These are phyloP conservation scores for Halictus quadricinctus DNA, from an alignment of 2,888 invertebrate species.

Conservation along the genomic window DNA sequence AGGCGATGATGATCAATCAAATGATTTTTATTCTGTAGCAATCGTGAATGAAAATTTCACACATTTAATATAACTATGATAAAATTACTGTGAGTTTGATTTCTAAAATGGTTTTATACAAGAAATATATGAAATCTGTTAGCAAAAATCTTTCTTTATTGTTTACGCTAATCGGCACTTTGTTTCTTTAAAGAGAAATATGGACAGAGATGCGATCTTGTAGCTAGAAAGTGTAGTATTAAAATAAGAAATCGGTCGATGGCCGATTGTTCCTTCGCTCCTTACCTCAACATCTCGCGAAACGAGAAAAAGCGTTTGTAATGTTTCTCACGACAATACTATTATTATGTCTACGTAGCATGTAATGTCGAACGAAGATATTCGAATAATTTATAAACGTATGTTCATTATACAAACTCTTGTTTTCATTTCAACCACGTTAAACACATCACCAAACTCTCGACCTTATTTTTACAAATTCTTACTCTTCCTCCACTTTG, in stretches of 20 bases:
- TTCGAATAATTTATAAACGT: constrained; percentile 42
- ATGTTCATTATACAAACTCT: constrained; percentile 17
- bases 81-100: not conserved
- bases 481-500: not conserved
- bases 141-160: not conserved
- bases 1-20: not conserved
- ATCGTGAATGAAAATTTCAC: not conserved
- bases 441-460: constrained; percentile 18
- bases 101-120: not conserved
- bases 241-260: constrained; percentile 30
- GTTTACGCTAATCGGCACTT: not conserved
- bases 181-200: not conserved
- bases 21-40: not conserved
- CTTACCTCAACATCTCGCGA: constrained; percentile 41
- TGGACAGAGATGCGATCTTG: not conserved
- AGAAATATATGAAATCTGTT: not conserved
- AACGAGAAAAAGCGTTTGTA: constrained; percentile 36
- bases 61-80: not conserved
- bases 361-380: constrained; percentile 25
- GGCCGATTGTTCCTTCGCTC: constrained; percentile 47
- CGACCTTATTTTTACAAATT: not conserved
- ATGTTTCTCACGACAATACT: constrained; percentile 42
- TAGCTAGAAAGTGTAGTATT: constrained; percentile 43
- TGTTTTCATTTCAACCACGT: constrained; percentile 28
- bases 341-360: constrained; percentile 23